phyloP scores from a whole-genome alignment of 37 sponge, comb jelly and placozoan genomes.

The Theonella swinhoei region DNA sequence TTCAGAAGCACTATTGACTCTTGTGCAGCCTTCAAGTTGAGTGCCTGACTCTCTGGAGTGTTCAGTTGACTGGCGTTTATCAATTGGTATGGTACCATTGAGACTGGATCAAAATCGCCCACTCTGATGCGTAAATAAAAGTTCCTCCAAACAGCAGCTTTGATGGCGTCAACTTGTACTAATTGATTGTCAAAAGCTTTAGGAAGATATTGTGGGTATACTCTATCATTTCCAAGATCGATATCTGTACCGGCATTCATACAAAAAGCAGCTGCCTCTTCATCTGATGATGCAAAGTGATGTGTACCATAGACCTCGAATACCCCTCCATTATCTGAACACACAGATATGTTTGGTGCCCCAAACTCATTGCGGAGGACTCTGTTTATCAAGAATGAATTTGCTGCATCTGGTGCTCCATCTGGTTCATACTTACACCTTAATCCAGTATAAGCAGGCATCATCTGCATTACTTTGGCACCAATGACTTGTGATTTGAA shows the following conservation, averaged over 20 bases:
- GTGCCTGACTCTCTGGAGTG: conserved; percentile 33
- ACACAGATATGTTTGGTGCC: conserved; percentile 64
- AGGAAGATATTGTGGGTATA: conserved; percentile 48
- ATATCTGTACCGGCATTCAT: conserved; percentile 79
- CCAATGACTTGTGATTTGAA: conserved; percentile 79
- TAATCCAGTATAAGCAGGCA: conserved; percentile 78
- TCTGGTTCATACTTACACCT: conserved; percentile 26
- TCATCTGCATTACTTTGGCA: conserved; percentile 67
- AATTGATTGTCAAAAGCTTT: conserved; percentile 20
- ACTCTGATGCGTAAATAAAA: conserved; percentile 64
- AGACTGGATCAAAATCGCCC: conserved; percentile 79
- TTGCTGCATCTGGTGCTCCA: conserved; percentile 81
- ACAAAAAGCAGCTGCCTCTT: conserved; percentile 64
- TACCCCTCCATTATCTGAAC: conserved; percentile 72
- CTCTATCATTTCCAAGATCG: conserved; percentile 64
- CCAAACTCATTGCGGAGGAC: conserved; percentile 66
- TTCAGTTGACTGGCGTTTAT: conserved; percentile 46
- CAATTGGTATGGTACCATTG: conserved; percentile 46
- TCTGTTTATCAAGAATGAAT: conserved; percentile 60
- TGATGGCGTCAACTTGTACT: conserved; percentile 30
- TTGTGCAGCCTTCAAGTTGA: conserved; percentile 55
- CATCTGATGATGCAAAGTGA: conserved; percentile 37
- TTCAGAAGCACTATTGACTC: conserved; percentile 67
- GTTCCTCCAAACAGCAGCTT: conserved; percentile 49
- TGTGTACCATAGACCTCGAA: conserved; percentile 19